phyloP scores from a whole-genome alignment of 2,888 invertebrate genomes.

The Coecobrya sp. region DNA sequence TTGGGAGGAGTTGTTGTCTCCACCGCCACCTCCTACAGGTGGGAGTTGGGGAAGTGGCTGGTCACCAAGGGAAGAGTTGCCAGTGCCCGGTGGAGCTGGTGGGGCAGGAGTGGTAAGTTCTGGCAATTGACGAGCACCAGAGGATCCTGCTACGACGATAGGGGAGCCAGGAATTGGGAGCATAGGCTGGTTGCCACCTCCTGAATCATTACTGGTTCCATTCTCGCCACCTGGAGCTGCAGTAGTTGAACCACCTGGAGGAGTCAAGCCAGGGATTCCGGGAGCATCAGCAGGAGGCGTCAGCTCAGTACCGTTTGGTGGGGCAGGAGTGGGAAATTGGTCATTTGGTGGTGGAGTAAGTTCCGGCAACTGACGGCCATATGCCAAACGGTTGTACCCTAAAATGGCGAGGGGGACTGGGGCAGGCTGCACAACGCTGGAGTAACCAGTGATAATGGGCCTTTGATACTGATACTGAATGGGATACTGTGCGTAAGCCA shows the following conservation, averaged over 20 bases:
- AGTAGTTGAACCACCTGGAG: not conserved
- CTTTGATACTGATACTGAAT: conserved; percentile 87
- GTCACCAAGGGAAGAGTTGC: too few species aligned
- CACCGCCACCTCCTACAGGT: too few species aligned
- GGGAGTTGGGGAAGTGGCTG: too few species aligned
- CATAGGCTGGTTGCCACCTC: not conserved
- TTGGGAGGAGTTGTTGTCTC: too few species aligned
- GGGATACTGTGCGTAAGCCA: conserved; percentile 73
- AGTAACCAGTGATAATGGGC: conserved; percentile 87
- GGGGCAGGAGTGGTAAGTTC: too few species aligned
- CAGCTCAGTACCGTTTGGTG: not conserved
- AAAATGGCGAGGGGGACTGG: conserved; percentile 70
- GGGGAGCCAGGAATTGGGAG: conserved; percentile 70
- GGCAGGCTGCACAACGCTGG: conserved; percentile 87
- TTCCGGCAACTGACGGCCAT: conserved; percentile 50
- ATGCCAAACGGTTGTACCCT: conserved; percentile 13
- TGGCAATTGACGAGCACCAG: conserved; percentile 62
- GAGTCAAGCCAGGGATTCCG: not conserved
- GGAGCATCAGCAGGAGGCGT: conserved; percentile 45
- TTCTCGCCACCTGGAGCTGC: conserved; percentile 22
- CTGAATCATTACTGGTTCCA: conserved; percentile 33
- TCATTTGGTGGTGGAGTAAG: conserved; percentile 49
- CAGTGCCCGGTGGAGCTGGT: too few species aligned
- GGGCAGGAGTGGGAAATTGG: conserved; percentile 17
- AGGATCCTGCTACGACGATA: not conserved